phyloP scores from a whole-genome alignment of 2,888 invertebrate species.

The Alloscopus bannaensis region DNA sequence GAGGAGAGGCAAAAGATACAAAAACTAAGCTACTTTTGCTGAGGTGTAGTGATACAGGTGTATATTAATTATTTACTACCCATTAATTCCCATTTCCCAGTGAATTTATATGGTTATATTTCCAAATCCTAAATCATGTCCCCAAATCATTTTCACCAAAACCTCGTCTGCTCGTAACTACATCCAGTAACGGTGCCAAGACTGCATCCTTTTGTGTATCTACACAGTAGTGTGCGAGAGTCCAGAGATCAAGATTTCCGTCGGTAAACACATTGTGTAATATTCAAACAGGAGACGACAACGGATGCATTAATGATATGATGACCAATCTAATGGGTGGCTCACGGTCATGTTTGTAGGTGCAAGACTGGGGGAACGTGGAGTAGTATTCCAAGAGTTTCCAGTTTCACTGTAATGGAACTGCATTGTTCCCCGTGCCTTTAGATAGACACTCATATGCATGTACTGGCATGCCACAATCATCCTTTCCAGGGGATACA shows the following conservation, averaged over 20 bases:
- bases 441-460: not conserved
- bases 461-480: not conserved
- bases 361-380: conserved; percentile 36
- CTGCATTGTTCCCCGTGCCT: conserved; percentile 17
- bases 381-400: conserved; percentile 38
- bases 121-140: conserved; percentile 57
- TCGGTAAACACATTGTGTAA: too few relatives aligned
- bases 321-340: conserved; percentile 60
- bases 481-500: not conserved
- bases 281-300: too few relatives aligned
- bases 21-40: conserved; percentile 22
- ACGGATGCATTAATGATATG: conserved; percentile 64
- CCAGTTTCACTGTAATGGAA: conserved; percentile 46
- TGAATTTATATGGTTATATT: conserved; percentile 53
- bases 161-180: not conserved
- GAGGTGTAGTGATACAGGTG: too few relatives aligned
- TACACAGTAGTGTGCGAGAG: too few relatives aligned
- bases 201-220: not conserved
- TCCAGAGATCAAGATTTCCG: too few relatives aligned
- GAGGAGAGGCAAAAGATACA: conserved; percentile 5
- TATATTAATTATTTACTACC: conserved; percentile 61
- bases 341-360: conserved; percentile 40
- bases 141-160: too few relatives aligned
- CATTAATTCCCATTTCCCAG: conserved; percentile 53
- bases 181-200: not conserved